A percentile compares a stretch with the other conserved stretches of the same genome.
phyloP scores from a whole-genome alignment of 2,888 invertebrate species.

The Desoria tigrina region DNA sequence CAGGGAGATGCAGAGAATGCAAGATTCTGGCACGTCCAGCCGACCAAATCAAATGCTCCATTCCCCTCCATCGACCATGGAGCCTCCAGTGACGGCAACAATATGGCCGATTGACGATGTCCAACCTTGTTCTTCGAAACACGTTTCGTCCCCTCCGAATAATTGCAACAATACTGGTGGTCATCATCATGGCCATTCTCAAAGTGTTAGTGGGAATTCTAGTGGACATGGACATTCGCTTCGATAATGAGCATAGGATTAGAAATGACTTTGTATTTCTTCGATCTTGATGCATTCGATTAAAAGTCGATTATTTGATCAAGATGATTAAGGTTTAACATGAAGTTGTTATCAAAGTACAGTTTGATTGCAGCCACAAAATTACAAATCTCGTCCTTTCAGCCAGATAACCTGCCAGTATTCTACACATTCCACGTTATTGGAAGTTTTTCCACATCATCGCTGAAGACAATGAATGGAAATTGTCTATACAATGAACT shows the following conservation, averaged over 20 bases:
- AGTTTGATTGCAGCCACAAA: slow-evolving; percentile 4
- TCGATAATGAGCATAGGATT: slow-evolving; percentile 30
- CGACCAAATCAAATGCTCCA: slow-evolving; percentile 26
- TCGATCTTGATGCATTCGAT: too few relatives aligned
- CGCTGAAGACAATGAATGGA: too few relatives aligned
- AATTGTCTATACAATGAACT: too few relatives aligned
- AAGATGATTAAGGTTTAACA: too few relatives aligned
- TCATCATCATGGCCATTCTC: slow-evolving; percentile 36
- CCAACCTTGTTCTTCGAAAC: slow-evolving; percentile 55
- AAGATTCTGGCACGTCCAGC: slow-evolving; percentile 27
- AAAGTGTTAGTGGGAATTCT: slow-evolving; percentile 23
- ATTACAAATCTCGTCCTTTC: slow-evolving; percentile 12
- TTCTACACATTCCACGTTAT: neutral
- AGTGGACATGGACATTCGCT: slow-evolving; percentile 32
- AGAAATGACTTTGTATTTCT: too few relatives aligned
- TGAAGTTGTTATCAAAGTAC: slow-evolving; percentile 1
- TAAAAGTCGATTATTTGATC: too few relatives aligned
- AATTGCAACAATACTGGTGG: slow-evolving; percentile 44
- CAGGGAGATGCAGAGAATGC: slow-evolving; percentile 49
- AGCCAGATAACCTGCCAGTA: slow-evolving; percentile 8
- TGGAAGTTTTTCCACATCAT: too few relatives aligned
- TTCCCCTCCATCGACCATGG: slow-evolving; percentile 39
- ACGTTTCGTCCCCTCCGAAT: slow-evolving; percentile 48
- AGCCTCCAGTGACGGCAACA: slow-evolving; percentile 51
- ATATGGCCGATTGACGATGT: slow-evolving; percentile 54